Evolutionary conservation across 2,113 vertebrate species (phyloP), one percentile per base, ranked within the genome.

Genomic region (Cyanocitta stelleri): DNA sequence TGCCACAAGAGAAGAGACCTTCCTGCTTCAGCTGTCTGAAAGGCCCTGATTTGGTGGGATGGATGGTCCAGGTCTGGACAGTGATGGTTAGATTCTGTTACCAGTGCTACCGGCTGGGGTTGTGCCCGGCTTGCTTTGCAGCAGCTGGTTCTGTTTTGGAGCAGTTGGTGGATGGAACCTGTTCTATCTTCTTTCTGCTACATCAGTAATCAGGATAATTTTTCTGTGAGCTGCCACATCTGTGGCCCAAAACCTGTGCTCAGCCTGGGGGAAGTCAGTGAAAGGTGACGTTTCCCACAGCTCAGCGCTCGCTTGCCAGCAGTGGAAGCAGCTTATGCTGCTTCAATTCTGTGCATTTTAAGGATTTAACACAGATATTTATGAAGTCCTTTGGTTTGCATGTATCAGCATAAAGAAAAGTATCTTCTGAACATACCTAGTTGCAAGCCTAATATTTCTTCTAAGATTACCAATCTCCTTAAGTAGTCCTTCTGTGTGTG

Each of bases 161-260:
- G 74, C 84, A 44, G 54, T 72, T 94, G 85, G 84, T 92, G 62
- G 51, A 73, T 72, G 56, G n/a, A 74, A 29, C 44, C 55, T 2
- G 1, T 75, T 91, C 76, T 67, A 62, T 90, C 56, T 49, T 61
- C 49, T 88, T 81, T 74, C 64, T 90, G 64, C 61, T 92, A 2
- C 9, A 6, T 72, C 66, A 87, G 62, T 93, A 85, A 79, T 85
- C 1, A 1, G 69, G 54, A 54, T 93, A 33, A 66, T 66, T 94
- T 61, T 84, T 62, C 63, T 11, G 11, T 30, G 58, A 85, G 63
- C 87, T 46, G 62, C 56, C n/a, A 15, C 58, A 76, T 73, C 91
- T 94, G 89, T 76, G 75, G 46, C 89, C 85, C 92, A 49, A 69
- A 93, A 85, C 54, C 75, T 83, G 66, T 55, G 82, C 78, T 87